phyloP scores from a whole-genome alignment of 2,113 vertebrate genomes.

The Tor tambroides region DNA sequence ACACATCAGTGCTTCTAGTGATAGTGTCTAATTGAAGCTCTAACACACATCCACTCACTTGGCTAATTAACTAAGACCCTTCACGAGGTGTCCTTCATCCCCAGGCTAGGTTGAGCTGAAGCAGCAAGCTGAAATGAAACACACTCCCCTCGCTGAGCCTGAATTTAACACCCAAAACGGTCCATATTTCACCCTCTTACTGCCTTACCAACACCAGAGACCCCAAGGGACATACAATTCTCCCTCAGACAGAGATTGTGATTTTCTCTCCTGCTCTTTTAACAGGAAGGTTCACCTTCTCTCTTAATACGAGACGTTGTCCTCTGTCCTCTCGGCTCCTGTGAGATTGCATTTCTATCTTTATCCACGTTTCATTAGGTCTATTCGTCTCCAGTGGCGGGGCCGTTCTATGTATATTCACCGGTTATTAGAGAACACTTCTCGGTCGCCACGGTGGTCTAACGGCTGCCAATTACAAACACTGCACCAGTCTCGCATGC shows the following conservation, averaged over 20 bases:
- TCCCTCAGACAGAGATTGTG: not conserved
- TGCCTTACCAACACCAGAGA: not conserved
- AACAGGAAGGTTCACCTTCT: conserved; percentile 28
- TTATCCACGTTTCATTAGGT: conserved; percentile 38
- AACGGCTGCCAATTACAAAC: conserved; percentile 35
- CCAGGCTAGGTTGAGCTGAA: not conserved
- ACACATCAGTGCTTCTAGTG: conserved; percentile 20
- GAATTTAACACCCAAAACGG: not conserved
- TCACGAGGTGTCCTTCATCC: conserved; percentile 30
- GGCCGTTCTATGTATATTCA: conserved; percentile 42
- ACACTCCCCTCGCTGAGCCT: not conserved
- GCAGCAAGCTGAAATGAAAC: not conserved
- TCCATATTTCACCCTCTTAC: not conserved
- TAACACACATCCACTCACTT: conserved; percentile 39
- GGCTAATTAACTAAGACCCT: conserved; percentile 50
- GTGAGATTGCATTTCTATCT: conserved; percentile 37
- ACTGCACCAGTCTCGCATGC: not conserved
- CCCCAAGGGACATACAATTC: not conserved
- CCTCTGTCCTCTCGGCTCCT: conserved; percentile 7
- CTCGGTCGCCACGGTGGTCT: not conserved
- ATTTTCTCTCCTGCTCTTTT: not conserved
- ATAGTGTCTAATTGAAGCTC: conserved; percentile 30
- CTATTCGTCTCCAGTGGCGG: conserved; percentile 18
- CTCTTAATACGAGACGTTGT: not conserved
- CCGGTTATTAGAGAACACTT: conserved; percentile 31